Evolutionary conservation across 2,888 invertebrate genomes (phyloP).

Genomic region (Folsomia manolachei): DNA sequence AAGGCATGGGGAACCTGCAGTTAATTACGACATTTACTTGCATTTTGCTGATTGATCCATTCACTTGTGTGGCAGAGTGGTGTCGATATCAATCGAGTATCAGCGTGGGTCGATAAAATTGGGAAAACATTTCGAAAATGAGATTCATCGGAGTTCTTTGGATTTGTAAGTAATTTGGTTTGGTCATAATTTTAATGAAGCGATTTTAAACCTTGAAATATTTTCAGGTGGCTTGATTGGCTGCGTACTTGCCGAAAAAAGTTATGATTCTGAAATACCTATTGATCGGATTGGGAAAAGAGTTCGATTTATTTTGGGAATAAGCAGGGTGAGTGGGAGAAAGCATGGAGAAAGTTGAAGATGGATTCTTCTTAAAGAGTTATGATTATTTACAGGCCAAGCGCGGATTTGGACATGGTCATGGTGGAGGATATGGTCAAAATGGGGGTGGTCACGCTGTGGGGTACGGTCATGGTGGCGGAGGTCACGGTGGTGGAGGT

Average conservation of each 20-base stretch:
- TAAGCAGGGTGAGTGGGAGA: neutral
- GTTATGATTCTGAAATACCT: conserved; percentile 19
- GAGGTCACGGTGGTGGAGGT: neutral
- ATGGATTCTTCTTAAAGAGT: neutral
- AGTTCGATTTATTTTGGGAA: neutral
- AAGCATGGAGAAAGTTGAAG: neutral
- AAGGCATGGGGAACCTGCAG: neutral
- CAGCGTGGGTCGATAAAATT: neutral
- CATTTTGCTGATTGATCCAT: too few relatives aligned
- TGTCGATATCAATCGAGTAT: neutral
- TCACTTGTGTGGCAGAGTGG: too few relatives aligned
- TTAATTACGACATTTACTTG: neutral
- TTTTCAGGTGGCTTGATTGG: neutral
- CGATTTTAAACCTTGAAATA: too few relatives aligned
- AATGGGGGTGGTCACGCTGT: neutral
- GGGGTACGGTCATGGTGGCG: conserved; percentile 1
- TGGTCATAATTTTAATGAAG: too few relatives aligned
- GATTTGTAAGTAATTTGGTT: neutral
- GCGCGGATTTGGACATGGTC: conserved; percentile 28
- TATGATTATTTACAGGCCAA: conserved; percentile 18
- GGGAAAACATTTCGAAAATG: neutral
- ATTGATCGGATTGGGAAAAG: neutral
- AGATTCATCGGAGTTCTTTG: neutral
- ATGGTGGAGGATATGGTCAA: neutral
- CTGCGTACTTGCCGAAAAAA: neutral